A percentile compares a stretch with the other conserved stretches of the same genome.
Evolutionary conservation across 2,113 vertebrate genomes (phyloP).

Genomic region (Myotis brandtii): DNA sequence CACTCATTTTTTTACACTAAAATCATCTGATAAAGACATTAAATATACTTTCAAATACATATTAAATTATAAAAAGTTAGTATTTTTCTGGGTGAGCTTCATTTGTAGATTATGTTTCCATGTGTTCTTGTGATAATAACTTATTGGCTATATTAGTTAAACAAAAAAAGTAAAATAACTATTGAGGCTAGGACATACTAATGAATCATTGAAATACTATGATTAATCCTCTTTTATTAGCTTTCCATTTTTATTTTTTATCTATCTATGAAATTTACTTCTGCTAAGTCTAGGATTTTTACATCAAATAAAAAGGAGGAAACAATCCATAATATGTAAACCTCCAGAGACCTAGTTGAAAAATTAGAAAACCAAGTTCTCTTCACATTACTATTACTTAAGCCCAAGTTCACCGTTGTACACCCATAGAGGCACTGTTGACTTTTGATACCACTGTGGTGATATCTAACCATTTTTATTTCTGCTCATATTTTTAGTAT

Average conservation of each 20-base stretch:
- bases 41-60: neutral
- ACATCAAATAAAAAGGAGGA: neutral
- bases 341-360: neutral
- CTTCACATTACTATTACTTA: neutral
- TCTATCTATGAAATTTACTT: neutral
- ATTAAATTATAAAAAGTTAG: neutral
- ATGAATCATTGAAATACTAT: neutral
- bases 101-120: neutral
- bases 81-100: neutral
- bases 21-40: neutral
- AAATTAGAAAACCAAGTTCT: neutral
- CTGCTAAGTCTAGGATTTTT: neutral
- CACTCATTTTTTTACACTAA: neutral
- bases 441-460: neutral
- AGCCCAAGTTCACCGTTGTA: neutral
- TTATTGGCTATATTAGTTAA: neutral
- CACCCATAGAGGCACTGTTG: neutral
- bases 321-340: neutral
- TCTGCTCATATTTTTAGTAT: accelerated
- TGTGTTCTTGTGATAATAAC: neutral
- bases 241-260: neutral
- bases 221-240: constrained; percentile 9
- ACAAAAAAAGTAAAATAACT: neutral
- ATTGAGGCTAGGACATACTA: neutral
- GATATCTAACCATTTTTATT: neutral